Base-by-base conservation (phyloP, 2,113 vertebrate genomes). In the Tamias sibiricus region DNA sequence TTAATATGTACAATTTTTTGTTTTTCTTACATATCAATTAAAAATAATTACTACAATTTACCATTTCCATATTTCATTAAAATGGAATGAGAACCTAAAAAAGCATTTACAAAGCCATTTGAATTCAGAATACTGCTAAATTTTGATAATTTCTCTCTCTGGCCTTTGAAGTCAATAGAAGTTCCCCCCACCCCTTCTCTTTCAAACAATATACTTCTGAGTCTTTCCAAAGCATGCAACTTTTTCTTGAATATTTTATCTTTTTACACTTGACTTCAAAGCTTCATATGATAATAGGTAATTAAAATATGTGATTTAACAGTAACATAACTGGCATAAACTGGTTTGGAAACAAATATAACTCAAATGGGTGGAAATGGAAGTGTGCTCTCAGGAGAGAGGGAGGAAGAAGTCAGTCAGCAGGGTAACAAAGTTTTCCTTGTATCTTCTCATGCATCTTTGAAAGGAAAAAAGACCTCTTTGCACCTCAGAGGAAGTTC, bases 221-320 rank as follows among this genome's bases (percentile, higher is more conserved):
- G 57, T 92, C 17, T 87, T 92, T 87, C 17, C 13, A 68, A 81
- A 87, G 57, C 47, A 72, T 44, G 37, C 44, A 81, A 32, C 66
- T 54, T 80, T 91, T 74, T 57, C 30, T 52, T 49, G 68, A 64
- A 19, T 82, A 72, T 26, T 54, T 49, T 62, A 24, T 71, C 30
- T 66, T 57, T 87, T 86, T 74, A 74, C 30, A 81, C 19, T 68
- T 68, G 57, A 92, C 87, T 92, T 81, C 68, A 92, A 92, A 87
- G 68, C 6, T 37, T 82, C 52, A 71, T 52, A 10, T 62, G 26
- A 62, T 62, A 52, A 35, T 52, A 79, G 14, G 44, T 71, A 28
- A 42, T 49, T 80, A 64, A 14, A 62, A n/a, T 64, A 82, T 57
- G 37, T 92, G 16, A 62, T 91, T 91, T 91, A 49, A 62, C 1